These are phyloP conservation scores for Plagiodera versicolora DNA, from an alignment of 2,888 invertebrate genomes.

Conservation along the genomic window DNA sequence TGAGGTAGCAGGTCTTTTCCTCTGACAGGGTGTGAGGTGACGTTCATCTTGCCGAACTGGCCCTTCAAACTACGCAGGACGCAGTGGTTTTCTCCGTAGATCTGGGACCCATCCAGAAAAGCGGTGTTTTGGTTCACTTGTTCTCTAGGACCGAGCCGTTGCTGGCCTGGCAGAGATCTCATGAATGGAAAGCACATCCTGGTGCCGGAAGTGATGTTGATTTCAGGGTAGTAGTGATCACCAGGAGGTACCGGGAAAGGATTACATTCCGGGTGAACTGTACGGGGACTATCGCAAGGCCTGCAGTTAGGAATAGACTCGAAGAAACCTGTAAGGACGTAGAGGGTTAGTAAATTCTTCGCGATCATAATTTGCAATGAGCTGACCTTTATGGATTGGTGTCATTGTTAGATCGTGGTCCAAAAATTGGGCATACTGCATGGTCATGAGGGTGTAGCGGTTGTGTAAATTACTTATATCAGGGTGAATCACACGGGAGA, in stretches of 20 bases:
- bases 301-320: slow-evolving; percentile 89
- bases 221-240: slow-evolving; percentile 87
- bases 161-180: slow-evolving; percentile 90
- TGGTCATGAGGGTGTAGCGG: slow-evolving; percentile 86
- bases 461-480: slow-evolving; percentile 89
- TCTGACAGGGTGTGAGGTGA: slow-evolving; percentile 71
- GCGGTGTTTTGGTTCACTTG: slow-evolving; percentile 94
- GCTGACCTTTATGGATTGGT: slow-evolving; percentile 77
- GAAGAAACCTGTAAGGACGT: slow-evolving; percentile 61
- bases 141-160: slow-evolving; percentile 83
- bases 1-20: slow-evolving; percentile 81
- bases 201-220: slow-evolving; percentile 80
- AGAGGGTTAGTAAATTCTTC: not conserved
- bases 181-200: slow-evolving; percentile 92
- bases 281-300: slow-evolving; percentile 82
- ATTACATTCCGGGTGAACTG: slow-evolving; percentile 91
- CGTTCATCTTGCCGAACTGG: slow-evolving; percentile 79
- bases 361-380: too few relatives aligned
- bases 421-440: slow-evolving; percentile 94
- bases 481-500: slow-evolving; percentile 88
- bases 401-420: slow-evolving; percentile 96
- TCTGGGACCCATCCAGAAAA: slow-evolving; percentile 81
- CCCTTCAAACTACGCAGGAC: slow-evolving; percentile 75
- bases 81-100: slow-evolving; percentile 90
- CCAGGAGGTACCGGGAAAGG: slow-evolving; percentile 88